Evolutionary conservation across 2,113 vertebrate genomes (phyloP).

Genomic region (Centropus unirufus): DNA sequence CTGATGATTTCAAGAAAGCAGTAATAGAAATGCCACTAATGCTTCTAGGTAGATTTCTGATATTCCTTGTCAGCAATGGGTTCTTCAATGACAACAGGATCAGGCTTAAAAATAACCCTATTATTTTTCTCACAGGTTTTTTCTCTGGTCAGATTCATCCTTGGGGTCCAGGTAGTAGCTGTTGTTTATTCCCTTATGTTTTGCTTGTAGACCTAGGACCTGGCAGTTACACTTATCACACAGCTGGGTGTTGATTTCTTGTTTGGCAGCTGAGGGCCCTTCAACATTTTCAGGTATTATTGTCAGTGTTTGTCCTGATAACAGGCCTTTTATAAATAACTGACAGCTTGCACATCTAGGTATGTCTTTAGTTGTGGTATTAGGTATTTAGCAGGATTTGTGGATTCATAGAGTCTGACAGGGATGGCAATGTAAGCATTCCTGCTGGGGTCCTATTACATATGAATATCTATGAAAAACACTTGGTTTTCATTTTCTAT

Average conservation of each 20-base stretch:
- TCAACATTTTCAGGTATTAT: background rate
- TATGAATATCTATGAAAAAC: background rate
- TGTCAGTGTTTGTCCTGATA: slow-evolving; percentile 11
- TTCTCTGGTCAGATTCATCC: background rate
- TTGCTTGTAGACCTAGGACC: background rate
- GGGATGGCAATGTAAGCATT: background rate
- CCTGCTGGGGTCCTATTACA: background rate
- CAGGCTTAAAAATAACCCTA: background rate
- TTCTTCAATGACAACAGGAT: background rate
- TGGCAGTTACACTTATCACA: background rate
- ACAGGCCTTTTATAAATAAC: background rate
- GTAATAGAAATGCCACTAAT: background rate
- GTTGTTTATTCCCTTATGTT: background rate
- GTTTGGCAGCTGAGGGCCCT: background rate
- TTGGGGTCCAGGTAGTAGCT: background rate
- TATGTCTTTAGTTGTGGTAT: background rate
- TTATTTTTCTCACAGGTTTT: background rate
- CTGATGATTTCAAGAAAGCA: background rate
- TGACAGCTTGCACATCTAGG: background rate
- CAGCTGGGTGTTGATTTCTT: background rate
- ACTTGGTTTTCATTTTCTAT: background rate
- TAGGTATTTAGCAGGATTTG: slow-evolving; percentile 37
- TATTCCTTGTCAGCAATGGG: background rate
- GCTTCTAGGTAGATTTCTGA: background rate
- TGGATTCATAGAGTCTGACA: slow-evolving; percentile 18